Evolutionary conservation across 2,113 vertebrate species (phyloP).

Genomic region (Lophura nycthemera): DNA sequence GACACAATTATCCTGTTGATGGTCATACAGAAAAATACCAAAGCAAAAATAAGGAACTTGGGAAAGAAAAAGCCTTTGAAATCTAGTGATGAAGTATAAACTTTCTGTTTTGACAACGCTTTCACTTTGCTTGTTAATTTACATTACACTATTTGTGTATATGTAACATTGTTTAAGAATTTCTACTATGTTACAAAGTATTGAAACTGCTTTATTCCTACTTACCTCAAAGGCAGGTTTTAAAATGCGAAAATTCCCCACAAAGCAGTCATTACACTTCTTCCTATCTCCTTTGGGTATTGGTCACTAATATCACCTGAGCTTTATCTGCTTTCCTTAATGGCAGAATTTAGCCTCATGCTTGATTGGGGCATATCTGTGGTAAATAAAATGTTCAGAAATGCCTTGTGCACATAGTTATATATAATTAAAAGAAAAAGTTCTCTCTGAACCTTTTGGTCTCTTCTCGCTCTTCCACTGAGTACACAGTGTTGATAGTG

Average conservation of each 20-base stretch:
- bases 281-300: not conserved
- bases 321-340: not conserved
- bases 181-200: not conserved
- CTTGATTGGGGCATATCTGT: not conserved
- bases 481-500: conserved; percentile 22
- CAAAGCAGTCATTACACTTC: not conserved
- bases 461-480: not conserved
- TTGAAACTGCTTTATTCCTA: not conserved
- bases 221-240: not conserved
- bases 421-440: not conserved
- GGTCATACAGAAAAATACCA: not conserved
- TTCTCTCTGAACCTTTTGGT: not conserved
- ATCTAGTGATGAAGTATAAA: not conserved
- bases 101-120: not conserved
- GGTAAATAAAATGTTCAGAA: not conserved
- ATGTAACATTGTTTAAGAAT: not conserved
- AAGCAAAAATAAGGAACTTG: not conserved
- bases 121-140: not conserved
- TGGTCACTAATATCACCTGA: not conserved
- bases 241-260: not conserved
- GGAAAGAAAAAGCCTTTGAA: not conserved
- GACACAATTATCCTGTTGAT: not conserved
- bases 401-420: not conserved
- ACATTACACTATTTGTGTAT: not conserved
- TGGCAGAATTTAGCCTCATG: not conserved